These are phyloP conservation scores for Carollia perspicillata DNA, from an alignment of 2,113 vertebrate species.

Conservation along the genomic window DNA sequence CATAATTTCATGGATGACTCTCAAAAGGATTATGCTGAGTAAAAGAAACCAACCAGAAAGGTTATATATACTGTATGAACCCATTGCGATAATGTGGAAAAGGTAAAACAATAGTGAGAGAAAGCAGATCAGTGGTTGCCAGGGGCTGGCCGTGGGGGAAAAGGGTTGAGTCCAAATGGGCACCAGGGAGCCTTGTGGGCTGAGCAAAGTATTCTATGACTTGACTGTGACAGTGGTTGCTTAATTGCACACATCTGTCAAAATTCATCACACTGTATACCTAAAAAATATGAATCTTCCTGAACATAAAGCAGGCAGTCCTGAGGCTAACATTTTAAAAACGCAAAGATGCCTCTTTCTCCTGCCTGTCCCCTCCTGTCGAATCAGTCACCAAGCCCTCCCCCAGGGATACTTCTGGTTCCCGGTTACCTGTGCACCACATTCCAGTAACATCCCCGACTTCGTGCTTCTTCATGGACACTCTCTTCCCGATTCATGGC, in stretches of 20 bases:
- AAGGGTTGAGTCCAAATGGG: background rate
- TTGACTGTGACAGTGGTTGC: background rate
- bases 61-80: background rate
- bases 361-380: background rate
- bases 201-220: background rate
- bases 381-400: background rate
- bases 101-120: background rate
- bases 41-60: background rate
- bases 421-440: background rate
- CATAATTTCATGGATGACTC: background rate
- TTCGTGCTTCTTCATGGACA: background rate
- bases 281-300: background rate
- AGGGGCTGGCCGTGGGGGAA: background rate
- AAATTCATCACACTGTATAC: background rate
- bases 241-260: background rate
- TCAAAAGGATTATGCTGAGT: background rate
- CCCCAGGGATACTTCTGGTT: background rate
- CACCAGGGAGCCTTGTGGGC: background rate
- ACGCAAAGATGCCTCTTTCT: background rate
- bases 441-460: too few relatives aligned
- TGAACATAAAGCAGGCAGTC: background rate
- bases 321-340: background rate
- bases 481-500: background rate
- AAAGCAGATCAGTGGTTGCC: background rate
- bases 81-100: background rate